Base-by-base conservation (phyloP, 2,888 invertebrate genomes). In the Nomada ferruginata region DNA sequence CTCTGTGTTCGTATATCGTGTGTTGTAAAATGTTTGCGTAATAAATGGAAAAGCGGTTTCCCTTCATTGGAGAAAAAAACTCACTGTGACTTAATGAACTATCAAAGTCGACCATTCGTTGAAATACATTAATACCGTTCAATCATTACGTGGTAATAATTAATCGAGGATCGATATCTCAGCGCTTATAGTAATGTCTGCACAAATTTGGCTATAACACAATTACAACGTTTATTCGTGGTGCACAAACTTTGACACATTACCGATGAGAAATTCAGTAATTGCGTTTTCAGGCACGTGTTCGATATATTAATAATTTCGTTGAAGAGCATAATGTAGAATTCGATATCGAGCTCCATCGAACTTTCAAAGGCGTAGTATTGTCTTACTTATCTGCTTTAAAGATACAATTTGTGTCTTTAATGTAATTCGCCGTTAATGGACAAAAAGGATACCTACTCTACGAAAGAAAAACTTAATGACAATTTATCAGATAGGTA, bases 101-200 rank as follows among this genome's bases (percentile, higher is more conserved):
- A 61, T 66, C 47, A 20, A n/a, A 57, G 29, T 65, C 18, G 1
- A 36, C 15, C 23, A 13, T 66, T 55, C 13, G 44, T 44, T 20
- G n/a, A 44, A 23, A 53, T 18, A n/a, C n/a, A 2, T 1, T 23
- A 5, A 26, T 36, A 23, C 1, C 15, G 26, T 15, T 13, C 13
- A 15, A 20, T 29, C 11, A 7, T 18, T 47, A 13, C 7, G 5
- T 29, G 52, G 13, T 59, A 36, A 60, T 52, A 61, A 44, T 69
- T 61, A 61, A 23, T 76, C 65, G 72, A 76, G 83, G 83, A 83
- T 84, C 60, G 60, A 72, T 65, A 83, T 84, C 79, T 79, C n/a
- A 76, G 70, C 79, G 83, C 69, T 65, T 57, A 29, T 20, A 42
- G 29, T 66, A 71, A 64, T 36, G 7, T 15, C 23, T 13, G 26